phyloP scores from a whole-genome alignment of 2,888 invertebrate species.

The Cosmopolites sordidus region DNA sequence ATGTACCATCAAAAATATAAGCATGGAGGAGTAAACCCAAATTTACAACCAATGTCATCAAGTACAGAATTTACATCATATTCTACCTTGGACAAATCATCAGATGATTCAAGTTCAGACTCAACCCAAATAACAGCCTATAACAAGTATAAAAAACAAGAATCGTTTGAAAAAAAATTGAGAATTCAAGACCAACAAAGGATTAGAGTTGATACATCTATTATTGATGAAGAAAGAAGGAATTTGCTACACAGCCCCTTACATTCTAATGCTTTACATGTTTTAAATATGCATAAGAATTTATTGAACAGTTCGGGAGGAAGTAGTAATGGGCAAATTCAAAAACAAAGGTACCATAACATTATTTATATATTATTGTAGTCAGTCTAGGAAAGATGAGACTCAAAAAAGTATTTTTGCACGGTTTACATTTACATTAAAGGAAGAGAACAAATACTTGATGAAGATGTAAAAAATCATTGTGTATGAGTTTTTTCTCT shows the following conservation, averaged over 20 bases:
- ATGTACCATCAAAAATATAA: slow-evolving; percentile 28
- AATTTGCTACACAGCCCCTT: slow-evolving; percentile 28
- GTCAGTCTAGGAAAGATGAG: too few species aligned
- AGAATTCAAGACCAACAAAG: background rate
- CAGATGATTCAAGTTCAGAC: slow-evolving; percentile 35
- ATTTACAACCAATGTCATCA: slow-evolving; percentile 8
- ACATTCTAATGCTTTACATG: slow-evolving; percentile 36
- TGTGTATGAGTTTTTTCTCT: too few species aligned
- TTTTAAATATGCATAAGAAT: slow-evolving; percentile 36
- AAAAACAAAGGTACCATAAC: slow-evolving; percentile 21
- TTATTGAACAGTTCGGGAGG: slow-evolving; percentile 21
- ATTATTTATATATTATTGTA: too few species aligned
- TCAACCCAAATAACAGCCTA: slow-evolving; percentile 38
- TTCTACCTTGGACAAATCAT: slow-evolving; percentile 20
- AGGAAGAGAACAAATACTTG: too few species aligned
- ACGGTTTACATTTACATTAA: too few species aligned
- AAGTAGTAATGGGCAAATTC: slow-evolving; percentile 13
- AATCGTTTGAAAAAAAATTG: slow-evolving; percentile 8
- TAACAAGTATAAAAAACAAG: slow-evolving; percentile 21
- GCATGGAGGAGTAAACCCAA: slow-evolving; percentile 6
- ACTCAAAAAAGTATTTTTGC: too few species aligned
- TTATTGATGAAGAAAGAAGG: slow-evolving; percentile 11
- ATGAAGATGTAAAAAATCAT: too few species aligned
- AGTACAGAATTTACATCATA: slow-evolving; percentile 16
- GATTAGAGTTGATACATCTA: background rate